These are phyloP conservation scores for Chaetorhynchus papuensis DNA, from an alignment of 2,113 vertebrate genomes.

Conservation along the genomic window DNA sequence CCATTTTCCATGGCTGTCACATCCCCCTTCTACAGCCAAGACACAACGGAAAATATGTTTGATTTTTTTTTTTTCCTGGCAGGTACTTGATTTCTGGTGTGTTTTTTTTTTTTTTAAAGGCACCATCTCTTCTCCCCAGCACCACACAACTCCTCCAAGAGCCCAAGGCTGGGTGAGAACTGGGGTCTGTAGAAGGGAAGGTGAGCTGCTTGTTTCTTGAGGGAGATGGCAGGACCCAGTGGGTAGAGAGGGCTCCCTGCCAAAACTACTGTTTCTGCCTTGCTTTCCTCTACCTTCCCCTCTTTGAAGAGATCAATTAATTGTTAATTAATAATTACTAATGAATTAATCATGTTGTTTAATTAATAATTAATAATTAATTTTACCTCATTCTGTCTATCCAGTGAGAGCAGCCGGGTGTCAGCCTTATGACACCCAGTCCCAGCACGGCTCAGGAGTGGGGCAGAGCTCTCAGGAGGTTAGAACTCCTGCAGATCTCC, in stretches of 20 bases:
- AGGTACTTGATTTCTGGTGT: background rate
- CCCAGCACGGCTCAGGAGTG: fast-evolving
- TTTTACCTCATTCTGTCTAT: background rate
- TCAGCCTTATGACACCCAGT: background rate
- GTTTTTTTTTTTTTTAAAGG: background rate
- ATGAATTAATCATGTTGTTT: background rate
- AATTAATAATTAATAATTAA: too few relatives aligned
- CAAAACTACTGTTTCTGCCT: background rate
- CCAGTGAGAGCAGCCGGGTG: fast-evolving
- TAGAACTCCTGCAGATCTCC: background rate
- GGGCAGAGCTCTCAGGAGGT: background rate
- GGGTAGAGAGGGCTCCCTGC: background rate
- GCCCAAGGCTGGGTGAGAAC: background rate
- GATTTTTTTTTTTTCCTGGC: slow-evolving; percentile 34
- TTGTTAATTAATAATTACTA: too few relatives aligned
- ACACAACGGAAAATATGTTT: slow-evolving; percentile 16
- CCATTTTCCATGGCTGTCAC: slow-evolving; percentile 53
- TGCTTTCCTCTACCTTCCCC: background rate
- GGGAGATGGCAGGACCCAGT: background rate
- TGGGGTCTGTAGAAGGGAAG: background rate
- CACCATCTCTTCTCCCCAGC: background rate
- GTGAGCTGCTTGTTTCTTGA: background rate
- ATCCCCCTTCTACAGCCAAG: slow-evolving; percentile 29
- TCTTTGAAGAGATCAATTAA: background rate
- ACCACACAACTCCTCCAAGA: background rate